Percentiles rank a stretch among this genome's conserved stretches.
Conservation (phyloP, 1,140 invertebrate genomes). For the Drosophila ananassae region DNA sequence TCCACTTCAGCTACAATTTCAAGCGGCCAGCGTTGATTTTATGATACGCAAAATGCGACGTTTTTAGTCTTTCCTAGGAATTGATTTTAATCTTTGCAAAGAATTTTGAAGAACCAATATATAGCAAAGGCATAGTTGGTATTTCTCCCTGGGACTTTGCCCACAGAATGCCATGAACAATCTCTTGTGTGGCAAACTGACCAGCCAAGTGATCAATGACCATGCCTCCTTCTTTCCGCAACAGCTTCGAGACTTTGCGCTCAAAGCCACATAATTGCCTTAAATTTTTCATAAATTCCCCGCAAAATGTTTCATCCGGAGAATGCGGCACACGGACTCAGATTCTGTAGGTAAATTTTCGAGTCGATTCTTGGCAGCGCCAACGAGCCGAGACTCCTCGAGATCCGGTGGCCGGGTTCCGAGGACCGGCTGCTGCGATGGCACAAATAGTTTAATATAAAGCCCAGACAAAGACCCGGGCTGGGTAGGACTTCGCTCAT, state of each 20-base stretch:
- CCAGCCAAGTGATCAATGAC: slow-evolving; percentile 30
- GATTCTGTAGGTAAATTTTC: slow-evolving; percentile 52
- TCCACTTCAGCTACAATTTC: no score
- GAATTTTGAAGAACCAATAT: neutral
- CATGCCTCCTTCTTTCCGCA: slow-evolving; percentile 2
- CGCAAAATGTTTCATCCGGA: slow-evolving; percentile 59
- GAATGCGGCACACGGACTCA: slow-evolving; percentile 19
- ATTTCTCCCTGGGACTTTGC: slow-evolving; percentile 1
- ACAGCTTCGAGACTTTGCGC: slow-evolving; percentile 27
- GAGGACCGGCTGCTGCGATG: slow-evolving; percentile 17
- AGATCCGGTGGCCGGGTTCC: slow-evolving; percentile 29
- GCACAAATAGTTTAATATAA: slow-evolving; percentile 76
- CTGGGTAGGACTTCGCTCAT: slow-evolving; percentile 31
- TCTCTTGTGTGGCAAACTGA: slow-evolving; percentile 23
- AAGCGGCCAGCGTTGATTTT: no score
- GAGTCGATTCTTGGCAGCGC: slow-evolving; percentile 29
- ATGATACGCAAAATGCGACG: no score
- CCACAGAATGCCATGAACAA: slow-evolving; percentile 16
- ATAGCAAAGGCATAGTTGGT: slow-evolving; percentile 16
- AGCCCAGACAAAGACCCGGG: slow-evolving; percentile 68
- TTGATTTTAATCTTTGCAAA: neutral
- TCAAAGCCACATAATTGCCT: slow-evolving; percentile 69
- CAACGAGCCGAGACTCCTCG: slow-evolving; percentile 41
- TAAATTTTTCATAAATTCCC: slow-evolving; percentile 72
- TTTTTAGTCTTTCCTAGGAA: no score